Evolutionary conservation across 2,888 invertebrate species (phyloP), one percentile per base, ranked within the genome.

Genomic region (Stictocephala bisonia): DNA sequence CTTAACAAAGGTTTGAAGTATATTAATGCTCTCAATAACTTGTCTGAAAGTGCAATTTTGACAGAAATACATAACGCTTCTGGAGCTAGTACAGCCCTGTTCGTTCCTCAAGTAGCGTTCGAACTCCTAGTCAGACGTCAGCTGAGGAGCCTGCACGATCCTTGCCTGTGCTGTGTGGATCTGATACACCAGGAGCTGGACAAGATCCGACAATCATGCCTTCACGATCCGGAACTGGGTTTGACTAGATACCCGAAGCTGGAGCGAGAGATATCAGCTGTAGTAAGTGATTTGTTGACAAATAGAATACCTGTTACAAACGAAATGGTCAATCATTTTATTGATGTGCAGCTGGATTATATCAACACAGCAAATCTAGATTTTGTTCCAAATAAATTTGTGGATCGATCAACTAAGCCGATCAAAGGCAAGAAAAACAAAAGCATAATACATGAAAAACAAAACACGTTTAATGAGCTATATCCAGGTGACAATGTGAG

Each of bases 281-380:
- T 90, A 3, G 88, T 90, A 0, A 88, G 88, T 20, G 84, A 86
- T 48, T 82, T 89, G 40, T 82, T 90, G 35, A 81, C 88, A 71
- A 83, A 84, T 56, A 81, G 90, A 40, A 83, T 90, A 50, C 87
- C 88, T 6, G 85, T 87, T n/a, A 89, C 90, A 24, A 90, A 89
- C 80, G 79, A 83, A 60, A 88, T 90, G 87, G 89, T 89, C 3
- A 87, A 88, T 79, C 88, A 90, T 80, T 81, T 90, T 74, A 88
- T 90, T 3, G 84, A 84, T 20, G 87, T 90, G 74, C 89, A 90
- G 80, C 81, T 89, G 76, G 86, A 89, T 1, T 90, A 90, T 82
- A 89, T 90, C 76, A 90, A 90, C 82, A 90, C 89, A 3, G 88
- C 87, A 77, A 90, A 90, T 81, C 90, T 90, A 0, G 90, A 90